Evolutionary conservation across 2,888 invertebrate species (phyloP), one percentile per base, ranked within the genome.

Genomic region (Marronus borbonicus): DNA sequence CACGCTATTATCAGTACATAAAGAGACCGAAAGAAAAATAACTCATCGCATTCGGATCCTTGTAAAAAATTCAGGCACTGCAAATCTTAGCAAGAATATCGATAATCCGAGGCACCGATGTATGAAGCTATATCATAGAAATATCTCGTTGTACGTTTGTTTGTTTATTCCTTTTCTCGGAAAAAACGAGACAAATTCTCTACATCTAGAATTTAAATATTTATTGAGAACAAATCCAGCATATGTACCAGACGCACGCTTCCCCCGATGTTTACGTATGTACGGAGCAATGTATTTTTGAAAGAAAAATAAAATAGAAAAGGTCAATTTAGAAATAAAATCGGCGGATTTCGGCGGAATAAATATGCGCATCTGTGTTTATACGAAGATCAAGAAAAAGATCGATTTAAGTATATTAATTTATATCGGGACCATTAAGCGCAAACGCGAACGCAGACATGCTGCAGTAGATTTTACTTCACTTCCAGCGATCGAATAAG

Each of bases 301-400:
- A 24, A 58, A 7, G 36, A 64, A 39, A 31, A 64, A 8, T 39
- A 39, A 31, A 39, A 64, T n/a, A 36, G 14, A 36, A 36, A 39
- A 36, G 17, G 64, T 64, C 20, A 39, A 64, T 64, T 64, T 64
- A 12, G 17, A 64, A 36, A 36, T 31, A 3, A 58, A 58, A 20
- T 58, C 55, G 17, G 10, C 24, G 20, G 31, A 36, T 64, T 64
- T 64, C 36, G 17, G n/a, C 31, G 64, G 39, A 64, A 39, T 64
- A 64, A 64, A 64, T 64, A 64, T 64, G 28, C 39, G 64, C 64
- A 64, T 64, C 36, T 64, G 64, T 64, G 64, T 64, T 64, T 64
- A 64, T 39, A 58, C 20, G 12, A 20, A 64, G 64, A 39, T 36
- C 31, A 31, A 64, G 39, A 64, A 64, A 14, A 64, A 12, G 3